phyloP scores from a whole-genome alignment of 1,140 invertebrate species.

The Ganaspis sp. region DNA sequence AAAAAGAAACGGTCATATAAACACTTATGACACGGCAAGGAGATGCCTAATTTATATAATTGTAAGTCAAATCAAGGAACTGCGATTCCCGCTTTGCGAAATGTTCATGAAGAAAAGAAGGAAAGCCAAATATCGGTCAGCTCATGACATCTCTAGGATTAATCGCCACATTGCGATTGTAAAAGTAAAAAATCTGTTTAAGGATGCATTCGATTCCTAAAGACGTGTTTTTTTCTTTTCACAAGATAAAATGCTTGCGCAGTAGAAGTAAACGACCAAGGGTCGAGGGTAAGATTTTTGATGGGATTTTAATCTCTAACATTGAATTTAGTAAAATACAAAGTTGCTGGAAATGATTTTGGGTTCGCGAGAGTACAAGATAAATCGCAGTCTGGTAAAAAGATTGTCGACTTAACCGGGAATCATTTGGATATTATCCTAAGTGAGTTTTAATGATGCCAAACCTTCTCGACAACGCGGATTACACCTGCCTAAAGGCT shows the following conservation, averaged over 20 bases:
- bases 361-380: neutral
- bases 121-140: too few relatives aligned
- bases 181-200: too few relatives aligned
- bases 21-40: too few relatives aligned
- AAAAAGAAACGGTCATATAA: too few relatives aligned
- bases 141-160: too few relatives aligned
- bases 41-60: too few relatives aligned
- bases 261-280: constrained; percentile 33
- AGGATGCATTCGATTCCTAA: too few relatives aligned
- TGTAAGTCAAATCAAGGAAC: too few relatives aligned
- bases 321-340: neutral
- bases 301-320: neutral
- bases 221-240: neutral
- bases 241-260: neutral
- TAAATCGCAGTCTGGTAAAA: constrained; percentile 11
- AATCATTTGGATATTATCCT: constrained; percentile 69
- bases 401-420: constrained; percentile 49
- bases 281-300: neutral
- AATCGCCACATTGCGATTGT: too few relatives aligned
- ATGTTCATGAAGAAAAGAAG: too few relatives aligned
- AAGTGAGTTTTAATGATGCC: constrained; percentile 72
- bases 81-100: too few relatives aligned
- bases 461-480: constrained; percentile 54
- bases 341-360: neutral
- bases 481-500: constrained; percentile 60